A percentile compares a stretch with the other conserved stretches of the same genome.
Conservation (phyloP, 2,888 invertebrate species). For the Priocnemis perturbator region DNA sequence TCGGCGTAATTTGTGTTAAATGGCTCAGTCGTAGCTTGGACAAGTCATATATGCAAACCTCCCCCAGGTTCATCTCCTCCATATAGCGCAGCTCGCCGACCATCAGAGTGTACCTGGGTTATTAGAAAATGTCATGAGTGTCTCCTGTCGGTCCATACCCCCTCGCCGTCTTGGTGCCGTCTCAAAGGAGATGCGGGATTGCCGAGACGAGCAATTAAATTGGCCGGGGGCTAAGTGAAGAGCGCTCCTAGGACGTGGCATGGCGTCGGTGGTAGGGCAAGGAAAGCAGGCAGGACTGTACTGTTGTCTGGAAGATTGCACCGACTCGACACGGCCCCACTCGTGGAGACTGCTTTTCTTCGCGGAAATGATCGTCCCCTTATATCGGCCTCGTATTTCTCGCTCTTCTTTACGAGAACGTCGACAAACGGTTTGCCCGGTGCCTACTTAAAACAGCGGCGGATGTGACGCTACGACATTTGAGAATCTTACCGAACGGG, state of each 20-base stretch:
- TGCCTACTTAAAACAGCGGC: neutral
- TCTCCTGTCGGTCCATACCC: neutral
- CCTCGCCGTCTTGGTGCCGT: too few species aligned
- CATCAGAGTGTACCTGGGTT: conserved; percentile 69
- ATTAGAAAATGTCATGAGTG: conserved; percentile 41
- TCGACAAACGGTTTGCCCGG: neutral
- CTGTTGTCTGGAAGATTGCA: conserved; percentile 49
- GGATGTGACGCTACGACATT: neutral
- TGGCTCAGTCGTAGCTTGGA: conserved; percentile 65
- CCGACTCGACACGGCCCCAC: neutral
- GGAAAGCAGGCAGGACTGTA: neutral
- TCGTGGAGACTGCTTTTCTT: conserved; percentile 11
- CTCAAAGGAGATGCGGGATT: neutral
- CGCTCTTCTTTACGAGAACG: neutral
- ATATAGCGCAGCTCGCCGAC: conserved; percentile 72
- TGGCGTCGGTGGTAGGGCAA: neutral
- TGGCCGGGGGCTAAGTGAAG: conserved; percentile 1
- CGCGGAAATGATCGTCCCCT: conserved; percentile 7
- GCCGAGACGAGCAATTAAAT: conserved; percentile 6
- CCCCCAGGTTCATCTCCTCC: conserved; percentile 71
- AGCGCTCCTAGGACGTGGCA: neutral
- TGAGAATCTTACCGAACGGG: too few species aligned
- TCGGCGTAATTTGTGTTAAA: conserved; percentile 72
- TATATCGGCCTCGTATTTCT: neutral
- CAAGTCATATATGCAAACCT: conserved; percentile 72